Evolutionary conservation across 2,113 vertebrate genomes (phyloP).

Genomic region (Tauraco erythrolophus): DNA sequence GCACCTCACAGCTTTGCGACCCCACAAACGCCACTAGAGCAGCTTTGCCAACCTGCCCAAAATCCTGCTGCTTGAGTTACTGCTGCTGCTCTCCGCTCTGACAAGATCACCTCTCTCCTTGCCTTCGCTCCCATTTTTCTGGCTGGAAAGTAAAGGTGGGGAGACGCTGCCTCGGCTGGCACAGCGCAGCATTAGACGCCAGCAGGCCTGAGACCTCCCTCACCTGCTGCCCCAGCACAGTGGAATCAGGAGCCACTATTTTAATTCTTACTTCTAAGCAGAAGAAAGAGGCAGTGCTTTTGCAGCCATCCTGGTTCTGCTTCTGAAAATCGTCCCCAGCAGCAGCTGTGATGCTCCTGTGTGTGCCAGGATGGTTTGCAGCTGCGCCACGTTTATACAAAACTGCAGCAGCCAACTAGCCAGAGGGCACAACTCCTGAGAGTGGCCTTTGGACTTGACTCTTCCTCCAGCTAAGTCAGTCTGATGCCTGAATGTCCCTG

Average conservation of each 20-base stretch:
- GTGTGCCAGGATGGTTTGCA: neutral
- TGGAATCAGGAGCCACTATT: neutral
- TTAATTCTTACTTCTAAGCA: neutral
- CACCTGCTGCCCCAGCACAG: neutral
- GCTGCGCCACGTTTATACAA: neutral
- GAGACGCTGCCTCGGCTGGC: neutral
- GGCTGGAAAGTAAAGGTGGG: neutral
- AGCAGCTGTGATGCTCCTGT: neutral
- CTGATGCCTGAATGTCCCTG: neutral
- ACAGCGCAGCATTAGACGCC: neutral
- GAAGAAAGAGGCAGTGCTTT: neutral
- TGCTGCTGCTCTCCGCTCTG: neutral
- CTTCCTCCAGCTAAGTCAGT: neutral
- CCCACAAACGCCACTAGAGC: accelerated
- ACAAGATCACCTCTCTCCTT: neutral
- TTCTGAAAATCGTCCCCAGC: neutral
- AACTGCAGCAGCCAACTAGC: neutral
- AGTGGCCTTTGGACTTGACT: neutral
- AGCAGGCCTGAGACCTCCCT: neutral
- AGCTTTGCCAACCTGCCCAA: neutral
- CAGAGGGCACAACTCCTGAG: neutral
- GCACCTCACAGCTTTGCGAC: accelerated
- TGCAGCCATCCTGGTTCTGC: neutral
- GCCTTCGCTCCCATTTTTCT: neutral
- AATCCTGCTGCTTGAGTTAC: neutral